Percentiles rank a stretch among this genome's conserved stretches.
Conservation (phyloP, 2,113 vertebrate genomes). For the Sapajus apella region DNA sequence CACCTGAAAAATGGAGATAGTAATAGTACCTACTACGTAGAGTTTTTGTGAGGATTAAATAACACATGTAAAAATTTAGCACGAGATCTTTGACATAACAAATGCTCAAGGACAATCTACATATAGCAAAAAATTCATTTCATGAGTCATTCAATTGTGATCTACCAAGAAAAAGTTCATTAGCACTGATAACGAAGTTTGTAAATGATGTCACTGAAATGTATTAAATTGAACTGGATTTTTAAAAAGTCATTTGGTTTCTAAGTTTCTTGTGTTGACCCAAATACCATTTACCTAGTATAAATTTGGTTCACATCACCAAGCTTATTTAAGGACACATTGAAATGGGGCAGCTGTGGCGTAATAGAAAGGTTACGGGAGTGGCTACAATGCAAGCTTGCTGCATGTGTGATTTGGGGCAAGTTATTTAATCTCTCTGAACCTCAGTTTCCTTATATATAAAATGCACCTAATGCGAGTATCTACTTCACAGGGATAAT, state of each 20-base stretch:
- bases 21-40: neutral
- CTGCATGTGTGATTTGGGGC: neutral
- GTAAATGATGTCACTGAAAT: conserved; percentile 16
- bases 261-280: neutral
- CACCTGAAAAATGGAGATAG: neutral
- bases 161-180: conserved; percentile 6
- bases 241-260: neutral
- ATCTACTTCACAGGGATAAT: neutral
- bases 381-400: neutral
- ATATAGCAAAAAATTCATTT: conserved; percentile 7
- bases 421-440: conserved; percentile 15
- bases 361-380: neutral
- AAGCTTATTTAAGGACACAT: conserved; percentile 28
- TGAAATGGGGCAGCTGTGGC: neutral
- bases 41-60: neutral
- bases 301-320: conserved; percentile 11
- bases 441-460: neutral
- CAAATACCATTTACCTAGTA: neutral
- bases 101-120: neutral
- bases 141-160: neutral
- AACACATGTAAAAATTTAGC: neutral
- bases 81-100: neutral
- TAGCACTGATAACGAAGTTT: neutral
- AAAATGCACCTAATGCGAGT: neutral
- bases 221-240: conserved; percentile 4